Base-by-base conservation (phyloP, 2,797 vertebrate genomes). In the Triplophysa bombifrons region DNA sequence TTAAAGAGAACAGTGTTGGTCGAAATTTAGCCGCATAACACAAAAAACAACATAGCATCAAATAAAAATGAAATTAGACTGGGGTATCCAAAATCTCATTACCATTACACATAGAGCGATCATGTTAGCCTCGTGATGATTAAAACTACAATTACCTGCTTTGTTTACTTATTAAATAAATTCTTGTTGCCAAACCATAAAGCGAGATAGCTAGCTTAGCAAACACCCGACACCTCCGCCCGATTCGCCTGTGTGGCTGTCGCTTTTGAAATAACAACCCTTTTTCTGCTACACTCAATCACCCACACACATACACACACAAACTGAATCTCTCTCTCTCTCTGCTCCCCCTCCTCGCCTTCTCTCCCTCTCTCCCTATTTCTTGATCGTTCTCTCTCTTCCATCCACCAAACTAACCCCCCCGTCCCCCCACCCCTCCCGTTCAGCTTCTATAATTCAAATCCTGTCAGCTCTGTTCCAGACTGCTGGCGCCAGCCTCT, bases 401-500 rank as follows among this genome's bases (percentile, higher is more conserved):
- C 80, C 69, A 55, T 82, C 82, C 86, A 77, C 83, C 83, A 16
- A n/a, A 27, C 60, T 27, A 30, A 30, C 60, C 71, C 50, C 87
- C 74, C 80, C 82, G 87, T 87, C 89, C 86, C 86, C 88, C 88
- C 85, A 84, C 64, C 41, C 41, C 64, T 63, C 60, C 60, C 60
- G 87, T 89, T 91, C 90, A 88, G 90, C 92, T 93, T 93, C 92
- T 93, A 94, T 94, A 94, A 94, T 94, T 94, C 93, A 94, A 92
- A 93, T 93, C 90, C 92, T 94, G 93, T 94, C 93, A 94, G 90
- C 89, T 89, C 91, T 90, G 92, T 94, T 94, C 92, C 93, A 94
- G 92, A 93, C 92, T 93, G 91, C 92, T 93, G 93, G 93, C 93
- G 93, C 92, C 93, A 93, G 92, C 78, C 86, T 85, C 88, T 87